Percentiles rank a stretch among this genome's conserved stretches.
Conservation (phyloP, 2,113 vertebrate genomes). For the Trogon melanurus region DNA sequence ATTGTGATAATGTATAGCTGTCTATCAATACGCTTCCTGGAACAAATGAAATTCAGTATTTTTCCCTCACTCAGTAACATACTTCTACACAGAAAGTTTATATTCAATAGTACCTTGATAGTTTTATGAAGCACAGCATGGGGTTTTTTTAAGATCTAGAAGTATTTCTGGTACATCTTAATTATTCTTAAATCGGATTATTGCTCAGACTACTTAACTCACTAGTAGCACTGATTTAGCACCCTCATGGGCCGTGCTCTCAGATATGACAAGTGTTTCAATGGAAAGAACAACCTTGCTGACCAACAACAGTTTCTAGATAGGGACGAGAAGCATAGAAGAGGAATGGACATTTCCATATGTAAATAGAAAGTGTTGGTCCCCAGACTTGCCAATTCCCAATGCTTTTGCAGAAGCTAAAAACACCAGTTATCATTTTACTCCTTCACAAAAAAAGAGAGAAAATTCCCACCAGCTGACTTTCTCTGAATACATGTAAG, state of each 20-base stretch:
- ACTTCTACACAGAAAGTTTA: not conserved
- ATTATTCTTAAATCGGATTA: not conserved
- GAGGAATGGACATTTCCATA: not conserved
- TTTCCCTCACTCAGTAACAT: not conserved
- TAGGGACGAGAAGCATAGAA: not conserved
- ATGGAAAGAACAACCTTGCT: not conserved
- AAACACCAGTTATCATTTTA: not conserved
- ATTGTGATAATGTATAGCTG: not conserved
- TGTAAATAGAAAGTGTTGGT: not conserved
- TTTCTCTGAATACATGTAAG: not conserved
- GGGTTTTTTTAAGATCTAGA: not conserved
- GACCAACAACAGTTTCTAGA: not conserved
- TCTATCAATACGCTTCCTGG: not conserved
- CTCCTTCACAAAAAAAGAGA: not conserved
- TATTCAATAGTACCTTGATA: not conserved
- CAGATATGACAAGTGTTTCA: not conserved
- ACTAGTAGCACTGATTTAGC: not conserved
- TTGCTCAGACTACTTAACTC: not conserved
- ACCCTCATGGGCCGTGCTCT: not conserved
- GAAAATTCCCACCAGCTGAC: not conserved
- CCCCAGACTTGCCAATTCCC: not conserved
- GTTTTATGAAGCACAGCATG: rapidly evolving
- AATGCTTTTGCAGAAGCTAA: not conserved
- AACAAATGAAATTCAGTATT: not conserved
- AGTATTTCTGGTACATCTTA: not conserved